Base-by-base conservation (phyloP, 2,113 vertebrate species). In the Elaphurus davidianus region DNA sequence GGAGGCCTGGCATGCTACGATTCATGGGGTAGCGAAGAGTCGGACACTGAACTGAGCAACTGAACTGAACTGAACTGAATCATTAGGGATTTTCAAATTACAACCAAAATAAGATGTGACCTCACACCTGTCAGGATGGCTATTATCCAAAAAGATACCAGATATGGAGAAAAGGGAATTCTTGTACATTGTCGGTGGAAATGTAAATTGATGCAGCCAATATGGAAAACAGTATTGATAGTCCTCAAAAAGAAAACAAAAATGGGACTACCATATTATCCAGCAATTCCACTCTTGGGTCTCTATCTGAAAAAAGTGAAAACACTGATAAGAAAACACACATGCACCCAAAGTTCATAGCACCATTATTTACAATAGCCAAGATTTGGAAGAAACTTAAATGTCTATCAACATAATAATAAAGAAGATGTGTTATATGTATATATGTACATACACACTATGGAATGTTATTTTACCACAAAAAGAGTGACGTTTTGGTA, bases 131-230 rank as follows among this genome's bases (percentile, higher is more conserved):
- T 82, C 45, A 82, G 17, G 33, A 52, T 50, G 16, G 78, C 78
- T 81, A 50, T 33, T 81, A 81, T 81, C 3, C 47, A 82, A 52
- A 52, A 82, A n/a, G 28, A 33, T 67, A 36, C 1, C 17, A 52
- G 47, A 82, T 82, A 17, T n/a, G 17, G 10, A 82, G 30, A 52
- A 52, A 82, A n/a, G 9, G 1, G 17, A 52, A 52, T 11, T 3
- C 17, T 23, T 23, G 17, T 33, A 19, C 10, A 52, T 30, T 52
- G 16, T 33, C 1, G 0, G 1, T 54, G 28, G 50, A 33, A 54
- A 14, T 52, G 50, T n/a, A 52, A 21, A 50, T 52, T 33, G 16
- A 19, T 19, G 16, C 3, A 54, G 11, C 3, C 17, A 54, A 33
- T 10, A 52, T 82, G 6, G 4, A n/a, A 52, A 82, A n/a, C 5